These are phyloP conservation scores for Pollimyrus isidori DNA, from an alignment of 2,113 vertebrate genomes.

Conservation along the genomic window DNA sequence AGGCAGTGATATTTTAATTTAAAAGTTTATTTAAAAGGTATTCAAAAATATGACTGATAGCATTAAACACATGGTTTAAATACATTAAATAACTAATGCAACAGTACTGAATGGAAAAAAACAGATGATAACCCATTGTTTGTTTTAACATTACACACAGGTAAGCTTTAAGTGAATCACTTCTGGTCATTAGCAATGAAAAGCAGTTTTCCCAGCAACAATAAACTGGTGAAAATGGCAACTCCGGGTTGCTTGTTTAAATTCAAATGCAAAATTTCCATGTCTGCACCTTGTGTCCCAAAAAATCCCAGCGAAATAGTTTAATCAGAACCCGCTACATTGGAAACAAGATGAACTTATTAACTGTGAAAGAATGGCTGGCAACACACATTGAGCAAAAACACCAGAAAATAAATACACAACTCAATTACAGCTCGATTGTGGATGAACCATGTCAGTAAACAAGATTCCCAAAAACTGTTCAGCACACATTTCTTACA, in stretches of 20 bases:
- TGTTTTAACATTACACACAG: neutral
- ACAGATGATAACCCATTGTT: neutral
- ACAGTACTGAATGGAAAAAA: neutral
- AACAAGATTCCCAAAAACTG: neutral
- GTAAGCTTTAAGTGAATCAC: neutral
- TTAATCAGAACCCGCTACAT: neutral
- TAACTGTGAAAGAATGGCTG: too few species aligned
- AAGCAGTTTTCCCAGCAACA: neutral
- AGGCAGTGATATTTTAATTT: neutral
- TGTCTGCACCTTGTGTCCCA: neutral
- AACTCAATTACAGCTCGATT: neutral
- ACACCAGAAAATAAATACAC: neutral
- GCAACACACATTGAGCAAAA: neutral
- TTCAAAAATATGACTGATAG: neutral
- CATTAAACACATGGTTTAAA: neutral
- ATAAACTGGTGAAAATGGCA: neutral
- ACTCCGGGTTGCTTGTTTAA: neutral
- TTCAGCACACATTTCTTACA: neutral
- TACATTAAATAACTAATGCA: neutral
- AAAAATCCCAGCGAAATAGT: neutral
- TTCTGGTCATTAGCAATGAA: neutral
- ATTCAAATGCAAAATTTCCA: neutral
- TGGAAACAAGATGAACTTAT: neutral
- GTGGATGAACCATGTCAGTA: neutral
- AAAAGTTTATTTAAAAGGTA: neutral